phyloP scores from a whole-genome alignment of 2,113 vertebrate species.

The Jaculus jaculus region DNA sequence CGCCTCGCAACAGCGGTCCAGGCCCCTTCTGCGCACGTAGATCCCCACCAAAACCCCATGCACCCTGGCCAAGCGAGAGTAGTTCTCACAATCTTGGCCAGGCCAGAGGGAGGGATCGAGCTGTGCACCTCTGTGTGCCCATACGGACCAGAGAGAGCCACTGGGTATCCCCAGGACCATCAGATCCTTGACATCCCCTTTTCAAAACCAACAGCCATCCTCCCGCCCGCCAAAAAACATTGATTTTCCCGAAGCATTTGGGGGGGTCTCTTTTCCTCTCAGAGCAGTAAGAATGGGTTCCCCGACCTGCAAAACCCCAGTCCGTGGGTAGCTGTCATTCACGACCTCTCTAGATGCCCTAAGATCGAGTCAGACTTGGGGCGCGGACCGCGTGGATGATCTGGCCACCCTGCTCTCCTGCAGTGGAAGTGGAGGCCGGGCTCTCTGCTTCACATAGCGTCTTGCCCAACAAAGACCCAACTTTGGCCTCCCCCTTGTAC shows the following conservation, averaged over 20 bases:
- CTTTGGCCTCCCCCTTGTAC: slow-evolving; percentile 10
- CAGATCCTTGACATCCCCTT: slow-evolving; percentile 5
- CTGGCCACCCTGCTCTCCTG: neutral
- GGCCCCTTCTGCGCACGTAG: neutral
- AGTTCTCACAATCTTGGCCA: neutral
- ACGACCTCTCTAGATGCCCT: neutral
- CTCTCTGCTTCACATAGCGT: neutral
- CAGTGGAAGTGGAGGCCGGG: neutral
- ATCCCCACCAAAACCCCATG: neutral
- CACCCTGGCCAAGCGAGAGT: neutral
- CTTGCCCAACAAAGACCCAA: neutral
- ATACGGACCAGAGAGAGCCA: neutral
- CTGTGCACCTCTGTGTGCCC: neutral
- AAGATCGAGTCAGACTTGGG: neutral
- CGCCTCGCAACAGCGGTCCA: neutral
- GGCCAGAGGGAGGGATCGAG: fast-evolving
- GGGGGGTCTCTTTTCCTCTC: neutral
- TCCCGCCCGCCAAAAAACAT: neutral
- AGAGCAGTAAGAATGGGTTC: neutral
- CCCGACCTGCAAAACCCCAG: neutral
- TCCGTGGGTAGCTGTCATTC: neutral
- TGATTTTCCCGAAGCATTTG: neutral
- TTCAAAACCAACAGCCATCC: slow-evolving; percentile 23
- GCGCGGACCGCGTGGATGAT: neutral
- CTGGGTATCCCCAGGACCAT: neutral